phyloP scores from a whole-genome alignment of 2,797 vertebrate species.

The Rallus crepitans region DNA sequence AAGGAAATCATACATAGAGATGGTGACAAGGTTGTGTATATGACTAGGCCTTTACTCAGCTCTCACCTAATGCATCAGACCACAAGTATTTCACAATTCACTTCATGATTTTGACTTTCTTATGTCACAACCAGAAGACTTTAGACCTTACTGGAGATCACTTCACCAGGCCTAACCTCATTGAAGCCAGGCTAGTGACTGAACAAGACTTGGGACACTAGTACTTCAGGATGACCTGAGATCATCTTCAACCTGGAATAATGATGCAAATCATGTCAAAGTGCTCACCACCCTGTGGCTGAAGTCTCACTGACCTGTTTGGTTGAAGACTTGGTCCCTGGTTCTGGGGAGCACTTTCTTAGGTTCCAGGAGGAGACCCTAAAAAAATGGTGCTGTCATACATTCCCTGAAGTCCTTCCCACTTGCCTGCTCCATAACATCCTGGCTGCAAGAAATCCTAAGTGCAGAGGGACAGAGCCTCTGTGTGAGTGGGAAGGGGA shows the following conservation, averaged over 20 bases:
- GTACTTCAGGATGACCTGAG: background rate
- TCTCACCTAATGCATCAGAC: background rate
- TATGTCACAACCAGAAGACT: background rate
- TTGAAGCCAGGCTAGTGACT: background rate
- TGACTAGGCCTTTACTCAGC: background rate
- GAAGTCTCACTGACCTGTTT: background rate
- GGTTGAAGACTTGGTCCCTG: background rate
- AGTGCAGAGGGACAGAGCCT: background rate
- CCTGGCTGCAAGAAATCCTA: rapidly evolving
- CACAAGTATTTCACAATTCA: background rate
- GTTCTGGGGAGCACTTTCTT: background rate
- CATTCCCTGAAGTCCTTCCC: background rate
- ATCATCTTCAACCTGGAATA: background rate
- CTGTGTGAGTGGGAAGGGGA: rapidly evolving
- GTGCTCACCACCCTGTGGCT: background rate
- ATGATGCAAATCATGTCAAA: background rate
- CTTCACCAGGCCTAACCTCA: background rate
- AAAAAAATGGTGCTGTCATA: background rate
- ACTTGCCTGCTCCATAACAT: rapidly evolving
- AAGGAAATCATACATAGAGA: background rate
- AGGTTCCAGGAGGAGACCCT: background rate
- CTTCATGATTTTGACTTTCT: background rate
- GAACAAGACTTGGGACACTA: background rate
- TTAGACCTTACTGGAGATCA: background rate
- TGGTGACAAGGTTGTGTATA: rapidly evolving